A percentile compares a stretch with the other conserved stretches of the same genome.
These are phyloP conservation scores for Linnaemya tessellans DNA, from an alignment of 2,888 invertebrate species.

Conservation along the genomic window DNA sequence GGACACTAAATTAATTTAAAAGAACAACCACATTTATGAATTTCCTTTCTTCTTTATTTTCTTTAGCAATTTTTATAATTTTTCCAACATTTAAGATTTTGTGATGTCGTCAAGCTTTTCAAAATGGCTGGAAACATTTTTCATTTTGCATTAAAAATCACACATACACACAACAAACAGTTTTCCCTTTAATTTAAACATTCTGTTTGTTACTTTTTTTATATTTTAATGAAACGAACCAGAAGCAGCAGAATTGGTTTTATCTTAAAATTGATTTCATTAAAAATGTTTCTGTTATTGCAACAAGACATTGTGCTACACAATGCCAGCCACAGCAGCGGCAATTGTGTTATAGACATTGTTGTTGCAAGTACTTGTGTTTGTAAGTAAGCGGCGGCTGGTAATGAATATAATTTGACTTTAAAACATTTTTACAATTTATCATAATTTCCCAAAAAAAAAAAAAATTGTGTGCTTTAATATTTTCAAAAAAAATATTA, in stretches of 20 bases:
- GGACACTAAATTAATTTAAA: conserved; percentile 43
- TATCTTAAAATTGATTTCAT: conserved; percentile 26
- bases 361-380: conserved; percentile 35
- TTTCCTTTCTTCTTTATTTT: conserved; percentile 11
- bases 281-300: conserved; percentile 33
- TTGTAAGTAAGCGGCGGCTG: conserved; percentile 23
- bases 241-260: conserved; percentile 16
- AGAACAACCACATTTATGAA: conserved; percentile 1
- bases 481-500: conserved; percentile 10
- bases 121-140: conserved; percentile 33
- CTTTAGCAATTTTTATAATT: conserved; percentile 7
- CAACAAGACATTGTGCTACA: conserved; percentile 39
- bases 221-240: conserved; percentile 38
- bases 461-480: too few species aligned
- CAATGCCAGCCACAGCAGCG: conserved; percentile 58
- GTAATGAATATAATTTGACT: conserved; percentile 67
- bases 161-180: neutral
- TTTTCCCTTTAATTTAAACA: conserved; percentile 5
- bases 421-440: conserved; percentile 61
- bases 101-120: neutral
- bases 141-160: neutral
- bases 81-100: conserved; percentile 11
- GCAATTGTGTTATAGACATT: conserved; percentile 59
- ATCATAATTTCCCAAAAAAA: conserved; percentile 38
- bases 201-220: neutral